Percentiles rank a stretch among this genome's conserved stretches.
phyloP scores from a whole-genome alignment of 2,797 vertebrate genomes.

The Amblyraja radiata region DNA sequence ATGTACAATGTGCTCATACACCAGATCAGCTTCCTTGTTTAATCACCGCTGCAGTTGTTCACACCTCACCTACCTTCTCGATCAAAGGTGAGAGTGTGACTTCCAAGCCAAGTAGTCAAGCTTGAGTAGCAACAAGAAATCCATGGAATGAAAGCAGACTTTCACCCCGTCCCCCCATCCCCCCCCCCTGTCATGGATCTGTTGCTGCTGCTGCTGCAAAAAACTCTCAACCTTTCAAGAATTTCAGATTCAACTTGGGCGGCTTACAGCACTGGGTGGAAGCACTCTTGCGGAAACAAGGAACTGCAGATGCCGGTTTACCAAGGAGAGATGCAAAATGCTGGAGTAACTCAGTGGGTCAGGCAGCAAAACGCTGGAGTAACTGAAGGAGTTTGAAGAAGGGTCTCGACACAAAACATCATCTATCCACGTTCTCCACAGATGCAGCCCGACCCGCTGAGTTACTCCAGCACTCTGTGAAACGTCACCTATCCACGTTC shows the following conservation, averaged over 20 bases:
- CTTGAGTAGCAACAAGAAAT: not conserved
- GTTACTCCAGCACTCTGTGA: too few species aligned
- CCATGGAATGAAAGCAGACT: not conserved
- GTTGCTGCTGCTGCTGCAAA: not conserved
- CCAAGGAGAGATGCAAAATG: too few species aligned
- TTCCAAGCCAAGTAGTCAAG: conserved; percentile 4
- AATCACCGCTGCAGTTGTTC: not conserved
- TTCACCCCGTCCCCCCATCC: not conserved
- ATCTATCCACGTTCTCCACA: too few species aligned
- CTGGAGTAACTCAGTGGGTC: too few species aligned
- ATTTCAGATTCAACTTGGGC: not conserved
- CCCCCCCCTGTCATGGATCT: not conserved
- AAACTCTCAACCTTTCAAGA: not conserved
- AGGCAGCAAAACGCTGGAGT: too few species aligned
- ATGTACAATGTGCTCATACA: not conserved
- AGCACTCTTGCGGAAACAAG: too few species aligned
- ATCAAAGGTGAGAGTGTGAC: conserved; percentile 8
- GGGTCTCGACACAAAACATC: too few species aligned
- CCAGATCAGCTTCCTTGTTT: not conserved
- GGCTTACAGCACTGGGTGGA: not conserved
- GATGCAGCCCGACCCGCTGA: too few species aligned
- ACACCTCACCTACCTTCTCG: not conserved
- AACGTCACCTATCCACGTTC: too few species aligned
- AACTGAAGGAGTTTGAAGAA: too few species aligned
- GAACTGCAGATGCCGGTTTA: too few species aligned